Percentiles rank a stretch among this genome's conserved stretches.
Evolutionary conservation across 2,113 vertebrate genomes (phyloP).

Genomic region (Amphiprion ocellaris): DNA sequence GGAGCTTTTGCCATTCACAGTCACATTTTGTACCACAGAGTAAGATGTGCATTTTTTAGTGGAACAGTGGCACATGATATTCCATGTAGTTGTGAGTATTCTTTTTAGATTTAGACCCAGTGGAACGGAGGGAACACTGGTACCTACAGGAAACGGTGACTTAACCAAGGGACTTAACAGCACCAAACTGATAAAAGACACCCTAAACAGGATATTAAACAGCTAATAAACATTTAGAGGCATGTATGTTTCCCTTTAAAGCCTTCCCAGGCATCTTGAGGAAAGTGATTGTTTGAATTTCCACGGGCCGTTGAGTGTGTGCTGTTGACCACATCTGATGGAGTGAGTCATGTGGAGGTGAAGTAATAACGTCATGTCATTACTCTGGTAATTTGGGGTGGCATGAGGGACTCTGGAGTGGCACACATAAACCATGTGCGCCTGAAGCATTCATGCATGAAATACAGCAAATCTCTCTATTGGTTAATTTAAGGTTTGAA

Average conservation of each 20-base stretch:
- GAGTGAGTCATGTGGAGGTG: slow-evolving; percentile 62
- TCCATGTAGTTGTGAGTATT: neutral
- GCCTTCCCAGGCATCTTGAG: slow-evolving; percentile 65
- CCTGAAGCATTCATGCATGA: slow-evolving; percentile 28
- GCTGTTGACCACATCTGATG: slow-evolving; percentile 66
- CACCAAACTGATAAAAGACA: slow-evolving; percentile 72
- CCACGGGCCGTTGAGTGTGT: slow-evolving; percentile 43
- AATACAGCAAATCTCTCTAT: slow-evolving; percentile 22
- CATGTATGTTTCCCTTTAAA: slow-evolving; percentile 71
- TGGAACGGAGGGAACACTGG: slow-evolving; percentile 19
- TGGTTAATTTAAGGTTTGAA: neutral
- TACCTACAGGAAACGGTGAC: slow-evolving; percentile 54
- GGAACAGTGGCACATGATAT: neutral
- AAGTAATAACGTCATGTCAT: slow-evolving; percentile 60
- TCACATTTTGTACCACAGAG: neutral
- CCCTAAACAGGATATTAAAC: slow-evolving; percentile 85
- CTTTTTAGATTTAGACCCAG: slow-evolving; percentile 1
- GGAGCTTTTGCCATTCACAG: slow-evolving; percentile 6
- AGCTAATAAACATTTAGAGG: slow-evolving; percentile 83
- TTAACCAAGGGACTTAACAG: slow-evolving; percentile 63
- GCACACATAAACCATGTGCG: slow-evolving; percentile 38
- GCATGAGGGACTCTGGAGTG: slow-evolving; percentile 30
- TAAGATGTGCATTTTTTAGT: slow-evolving; percentile 1
- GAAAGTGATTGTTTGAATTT: slow-evolving; percentile 67
- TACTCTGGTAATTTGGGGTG: slow-evolving; percentile 59